Evolutionary conservation across 2,797 vertebrate genomes (phyloP), one percentile per base, ranked within the genome.

Genomic region (Anomalospiza imberbis): DNA sequence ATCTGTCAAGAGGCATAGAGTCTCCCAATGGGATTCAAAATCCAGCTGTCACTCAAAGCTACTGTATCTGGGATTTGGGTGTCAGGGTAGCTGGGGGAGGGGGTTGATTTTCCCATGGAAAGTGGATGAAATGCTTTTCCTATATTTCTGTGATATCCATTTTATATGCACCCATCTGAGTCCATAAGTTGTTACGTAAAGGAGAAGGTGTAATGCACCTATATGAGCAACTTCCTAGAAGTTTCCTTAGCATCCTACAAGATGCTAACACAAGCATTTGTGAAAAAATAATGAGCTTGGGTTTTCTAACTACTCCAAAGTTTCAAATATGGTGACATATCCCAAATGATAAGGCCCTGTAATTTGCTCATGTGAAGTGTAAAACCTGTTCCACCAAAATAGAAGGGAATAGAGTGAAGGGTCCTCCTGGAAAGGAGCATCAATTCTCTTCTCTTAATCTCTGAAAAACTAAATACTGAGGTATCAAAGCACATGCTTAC

Each of bases 11-110:
- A 89, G 61, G 92, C 61, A 83, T 58, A 62, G 54, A 67, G 55
- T 61, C 73, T 90, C 61, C 78, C 53, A 47, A 32, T 63, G 62
- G 85, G 84, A 88, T 83, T 91, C 85, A 93, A 88, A 96, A 93
- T 72, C 83, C 85, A 88, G 79, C 55, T 89, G 91, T 89, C 90
- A 77, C 60, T 94, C 88, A 93, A 7, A 57, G 67, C 48, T 89
- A 36, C 10, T 38, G 55, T 80, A 70, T 57, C 91, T 88, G 79
- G 80, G 88, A 87, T 89, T 83, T 94, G 60, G 86, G 85, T 94
- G 88, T 47, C 40, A 74, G 38, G 24, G 55, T 58, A 36, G 21
- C 28, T 51, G 29, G 34, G 13, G 55, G 19, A 70, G 8, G 6
- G 24, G 13, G 7, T 47, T 61, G 54, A 62, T 88, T 92, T 83